Evolutionary conservation across 2,888 invertebrate genomes (phyloP), one percentile per base, ranked within the genome.

Genomic region (Tupiocoris notatus): DNA sequence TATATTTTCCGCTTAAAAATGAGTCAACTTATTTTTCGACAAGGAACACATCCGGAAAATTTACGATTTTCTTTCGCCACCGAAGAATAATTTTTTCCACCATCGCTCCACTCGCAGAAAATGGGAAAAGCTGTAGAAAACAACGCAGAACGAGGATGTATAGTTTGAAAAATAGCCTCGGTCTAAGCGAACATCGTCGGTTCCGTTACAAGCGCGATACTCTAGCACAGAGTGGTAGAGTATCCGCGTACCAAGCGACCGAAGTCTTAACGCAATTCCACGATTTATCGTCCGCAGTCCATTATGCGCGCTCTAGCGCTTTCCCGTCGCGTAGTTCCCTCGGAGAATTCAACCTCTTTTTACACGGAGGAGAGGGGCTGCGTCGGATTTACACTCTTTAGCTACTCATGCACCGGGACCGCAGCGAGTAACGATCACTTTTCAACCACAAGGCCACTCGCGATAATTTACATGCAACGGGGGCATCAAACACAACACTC

Each of bases 201-300:
- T 12, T 39, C 39, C 6, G 39, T 39, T 39, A 39, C 39, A 39
- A 39, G 39, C 39, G 39, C 39, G 39, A 39, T 39, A 39, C n/a
- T n/a, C n/a, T n/a, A n/a, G n/a, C 12, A 39, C 39, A 39, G 39
- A 12, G 39, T 12, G 39, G 39, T 12, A 7, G 39, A 39, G 39
- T 39, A 39, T 3, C 39, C 6, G 39, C 39, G 39, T n/a, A n/a
- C n/a, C n/a, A n/a, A n/a, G n/a, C n/a, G n/a, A n/a, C n/a, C n/a
- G n/a, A n/a, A n/a, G 39, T 39, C 39, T 70, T 70, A 58, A 70
- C 70, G 58, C 70, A 21, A 70, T 59, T 70, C 70, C 59, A 59
- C 20, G 70, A 70, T 70, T 70, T 70, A 70, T 59, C 59, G 70
- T 59, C 61, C 58, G 59, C 70, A 59, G 59, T 70, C 57, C 24